Conservation (phyloP, 2,113 vertebrate species). For the Gambusia holbrooki region DNA sequence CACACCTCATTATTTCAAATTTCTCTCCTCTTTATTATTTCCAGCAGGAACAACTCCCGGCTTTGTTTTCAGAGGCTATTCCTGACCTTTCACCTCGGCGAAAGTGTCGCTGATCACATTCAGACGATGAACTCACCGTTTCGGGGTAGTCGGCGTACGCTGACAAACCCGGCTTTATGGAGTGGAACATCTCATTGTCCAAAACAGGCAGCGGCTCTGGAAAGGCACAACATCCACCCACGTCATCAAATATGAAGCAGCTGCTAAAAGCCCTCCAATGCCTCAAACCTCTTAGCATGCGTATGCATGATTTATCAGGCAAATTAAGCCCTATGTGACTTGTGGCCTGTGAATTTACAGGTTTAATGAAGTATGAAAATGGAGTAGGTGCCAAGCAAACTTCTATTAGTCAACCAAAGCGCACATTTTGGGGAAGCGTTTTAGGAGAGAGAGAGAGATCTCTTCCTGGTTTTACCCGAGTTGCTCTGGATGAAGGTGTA, state of each 20-base stretch:
- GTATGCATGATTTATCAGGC: slow-evolving; percentile 13
- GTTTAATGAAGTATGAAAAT: not conserved
- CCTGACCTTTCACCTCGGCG: slow-evolving; percentile 16
- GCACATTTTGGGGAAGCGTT: not conserved
- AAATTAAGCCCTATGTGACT: slow-evolving; percentile 7
- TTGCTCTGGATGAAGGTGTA: slow-evolving; percentile 89
- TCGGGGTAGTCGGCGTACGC: slow-evolving; percentile 90
- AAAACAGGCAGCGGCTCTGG: slow-evolving; percentile 83
- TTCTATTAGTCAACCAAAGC: not conserved
- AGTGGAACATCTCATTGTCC: slow-evolving; percentile 94
- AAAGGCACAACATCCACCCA: slow-evolving; percentile 40
- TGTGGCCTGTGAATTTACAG: not conserved
- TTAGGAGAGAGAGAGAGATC: not conserved
- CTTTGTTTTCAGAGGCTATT: slow-evolving; percentile 1
- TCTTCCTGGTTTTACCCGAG: slow-evolving; percentile 76
- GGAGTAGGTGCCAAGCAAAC: not conserved
- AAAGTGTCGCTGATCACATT: slow-evolving; percentile 29
- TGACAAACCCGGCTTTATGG: slow-evolving; percentile 93
- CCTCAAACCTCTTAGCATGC: slow-evolving; percentile 38
- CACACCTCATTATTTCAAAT: slow-evolving; percentile 8
- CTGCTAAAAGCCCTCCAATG: slow-evolving; percentile 38
- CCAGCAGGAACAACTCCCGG: slow-evolving; percentile 17
- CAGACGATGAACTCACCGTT: slow-evolving; percentile 81
- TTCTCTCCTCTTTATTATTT: slow-evolving; percentile 33
- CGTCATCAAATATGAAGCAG: slow-evolving; percentile 45